Percentiles rank a stretch among this genome's conserved stretches.
Conservation (phyloP, 2,113 vertebrate genomes). For the Dicerorhinus sumatrensis region DNA sequence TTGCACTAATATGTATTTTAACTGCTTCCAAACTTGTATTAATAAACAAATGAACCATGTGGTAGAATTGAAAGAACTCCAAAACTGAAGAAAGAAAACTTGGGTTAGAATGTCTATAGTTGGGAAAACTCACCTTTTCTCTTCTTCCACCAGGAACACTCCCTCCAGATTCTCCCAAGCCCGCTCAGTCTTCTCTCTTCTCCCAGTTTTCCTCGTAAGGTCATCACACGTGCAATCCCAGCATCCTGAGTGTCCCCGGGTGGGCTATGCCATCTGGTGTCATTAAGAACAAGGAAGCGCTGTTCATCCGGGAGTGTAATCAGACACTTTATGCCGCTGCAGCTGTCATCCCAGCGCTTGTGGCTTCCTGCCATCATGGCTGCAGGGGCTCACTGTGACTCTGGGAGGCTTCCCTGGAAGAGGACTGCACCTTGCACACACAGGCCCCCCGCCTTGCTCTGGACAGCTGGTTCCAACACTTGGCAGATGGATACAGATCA, state of each 20-base stretch:
- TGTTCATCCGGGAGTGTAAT: constrained; percentile 25
- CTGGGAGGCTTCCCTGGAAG: constrained; percentile 34
- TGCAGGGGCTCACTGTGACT: constrained; percentile 56
- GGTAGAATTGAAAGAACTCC: not conserved
- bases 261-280: constrained; percentile 73
- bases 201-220: not conserved
- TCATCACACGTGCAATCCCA: constrained; percentile 28
- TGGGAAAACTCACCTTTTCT: not conserved
- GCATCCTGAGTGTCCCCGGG: not conserved
- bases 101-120: not conserved
- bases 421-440: not conserved
- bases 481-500: constrained; percentile 33
- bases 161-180: not conserved
- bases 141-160: not conserved
- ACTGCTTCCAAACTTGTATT: constrained; percentile 25
- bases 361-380: constrained; percentile 66
- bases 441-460: not conserved
- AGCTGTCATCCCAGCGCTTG: constrained; percentile 56
- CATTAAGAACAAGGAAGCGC: constrained; percentile 64
- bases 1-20: not conserved
- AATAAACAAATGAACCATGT: not conserved
- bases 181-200: not conserved
- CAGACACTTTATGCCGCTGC: constrained; percentile 63
- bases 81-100: not conserved
- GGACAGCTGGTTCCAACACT: constrained; percentile 60